Evolutionary conservation across 2,113 vertebrate genomes (phyloP).

Genomic region (Podarcis raffonei): DNA sequence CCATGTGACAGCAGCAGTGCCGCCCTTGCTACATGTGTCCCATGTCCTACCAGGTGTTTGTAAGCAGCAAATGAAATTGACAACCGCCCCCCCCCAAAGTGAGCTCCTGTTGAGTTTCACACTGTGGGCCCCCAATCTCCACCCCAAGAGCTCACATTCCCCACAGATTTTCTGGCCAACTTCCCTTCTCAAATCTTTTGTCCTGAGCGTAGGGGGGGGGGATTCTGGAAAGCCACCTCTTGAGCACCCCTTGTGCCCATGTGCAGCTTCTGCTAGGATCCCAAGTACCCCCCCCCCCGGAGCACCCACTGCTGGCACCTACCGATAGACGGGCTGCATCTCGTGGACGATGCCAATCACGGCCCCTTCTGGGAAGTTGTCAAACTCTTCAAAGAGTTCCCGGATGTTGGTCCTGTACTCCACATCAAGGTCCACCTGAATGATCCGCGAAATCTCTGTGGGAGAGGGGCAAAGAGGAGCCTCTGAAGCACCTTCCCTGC

Average conservation of each 20-base stretch:
- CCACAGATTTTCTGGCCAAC: too few relatives aligned
- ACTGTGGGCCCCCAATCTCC: too few relatives aligned
- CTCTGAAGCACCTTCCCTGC: neutral
- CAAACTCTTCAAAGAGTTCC: slow-evolving; percentile 93
- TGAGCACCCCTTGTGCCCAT: neutral
- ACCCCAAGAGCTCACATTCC: too few relatives aligned
- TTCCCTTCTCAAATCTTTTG: too few relatives aligned
- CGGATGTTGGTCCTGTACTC: slow-evolving; percentile 92
- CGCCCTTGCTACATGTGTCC: too few relatives aligned
- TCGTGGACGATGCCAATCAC: slow-evolving; percentile 92
- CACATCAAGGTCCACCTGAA: slow-evolving; percentile 95
- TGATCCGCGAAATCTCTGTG: slow-evolving; percentile 85
- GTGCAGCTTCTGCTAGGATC: too few relatives aligned
- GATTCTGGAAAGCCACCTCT: neutral
- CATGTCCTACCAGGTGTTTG: too few relatives aligned
- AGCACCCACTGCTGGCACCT: neutral
- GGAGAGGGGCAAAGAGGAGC: slow-evolving; percentile 14
- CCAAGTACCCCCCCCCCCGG: too few relatives aligned
- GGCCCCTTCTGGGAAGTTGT: slow-evolving; percentile 83
- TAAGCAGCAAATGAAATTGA: too few relatives aligned
- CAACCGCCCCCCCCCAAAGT: too few relatives aligned
- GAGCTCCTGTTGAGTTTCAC: too few relatives aligned
- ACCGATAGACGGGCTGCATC: slow-evolving; percentile 99
- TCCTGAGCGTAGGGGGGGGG: too few relatives aligned
- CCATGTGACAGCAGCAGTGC: neutral